Evolutionary conservation across 2,797 vertebrate genomes (phyloP).

Genomic region (Brachyalestes nurse): DNA sequence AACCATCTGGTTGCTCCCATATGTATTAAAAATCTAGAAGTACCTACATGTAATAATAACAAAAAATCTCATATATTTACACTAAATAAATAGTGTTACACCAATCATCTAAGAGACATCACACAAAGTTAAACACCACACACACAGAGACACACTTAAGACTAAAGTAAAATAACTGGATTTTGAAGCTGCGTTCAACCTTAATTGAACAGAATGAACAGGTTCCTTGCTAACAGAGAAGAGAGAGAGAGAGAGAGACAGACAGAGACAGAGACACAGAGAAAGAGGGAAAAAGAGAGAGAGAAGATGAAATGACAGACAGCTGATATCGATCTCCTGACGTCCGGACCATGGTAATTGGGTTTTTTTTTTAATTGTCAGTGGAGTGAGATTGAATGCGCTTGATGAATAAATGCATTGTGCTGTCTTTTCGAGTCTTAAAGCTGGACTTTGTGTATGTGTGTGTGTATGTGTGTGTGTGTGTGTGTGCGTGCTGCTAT

Average conservation of each 20-base stretch:
- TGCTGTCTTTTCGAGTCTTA: conserved; percentile 41
- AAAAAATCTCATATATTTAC: no score
- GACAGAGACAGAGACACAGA: conserved; percentile 13
- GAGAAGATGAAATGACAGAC: conserved; percentile 26
- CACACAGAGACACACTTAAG: conserved; percentile 3
- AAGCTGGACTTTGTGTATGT: conserved; percentile 21
- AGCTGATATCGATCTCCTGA: conserved; percentile 50
- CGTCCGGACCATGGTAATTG: conserved; percentile 46
- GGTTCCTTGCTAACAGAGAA: conserved; percentile 23
- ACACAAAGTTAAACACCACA: conserved; percentile 6
- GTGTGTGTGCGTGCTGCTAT: no score
- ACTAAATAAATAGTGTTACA: no score
- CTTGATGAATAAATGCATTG: conserved; percentile 58
- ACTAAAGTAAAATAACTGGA: conserved; percentile 21
- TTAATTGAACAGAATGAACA: not conserved
- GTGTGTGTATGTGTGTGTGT: not conserved
- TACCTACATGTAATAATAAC: no score
- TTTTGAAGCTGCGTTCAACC: conserved; percentile 9
- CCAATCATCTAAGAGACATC: not conserved
- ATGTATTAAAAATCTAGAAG: no score
- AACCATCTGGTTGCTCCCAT: no score
- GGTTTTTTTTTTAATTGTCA: conserved; percentile 44
- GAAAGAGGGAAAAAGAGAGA: not conserved
- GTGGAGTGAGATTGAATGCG: conserved; percentile 38
- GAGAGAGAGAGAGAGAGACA: conserved; percentile 2